Percentiles rank a stretch among this genome's conserved stretches.
Conservation (phyloP, 2,797 vertebrate species). For the Prunella strophiata region DNA sequence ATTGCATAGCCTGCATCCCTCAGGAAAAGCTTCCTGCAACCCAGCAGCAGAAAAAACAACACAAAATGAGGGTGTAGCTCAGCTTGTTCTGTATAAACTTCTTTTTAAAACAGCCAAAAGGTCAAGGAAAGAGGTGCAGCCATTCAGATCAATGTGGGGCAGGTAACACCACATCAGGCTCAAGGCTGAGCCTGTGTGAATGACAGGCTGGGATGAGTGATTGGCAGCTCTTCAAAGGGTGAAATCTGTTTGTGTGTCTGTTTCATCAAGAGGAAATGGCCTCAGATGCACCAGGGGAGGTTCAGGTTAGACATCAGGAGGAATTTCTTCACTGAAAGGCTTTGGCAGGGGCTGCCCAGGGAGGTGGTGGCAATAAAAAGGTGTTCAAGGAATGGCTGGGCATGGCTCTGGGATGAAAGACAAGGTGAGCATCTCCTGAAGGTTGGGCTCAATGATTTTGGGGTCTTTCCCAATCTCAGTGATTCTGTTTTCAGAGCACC, state of each 20-base stretch:
- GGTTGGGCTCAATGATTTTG: not conserved
- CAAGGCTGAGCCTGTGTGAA: not conserved
- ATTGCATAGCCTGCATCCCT: not conserved
- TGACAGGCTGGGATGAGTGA: not conserved
- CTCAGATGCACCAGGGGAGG: not conserved
- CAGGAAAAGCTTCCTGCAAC: not conserved
- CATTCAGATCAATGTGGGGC: fast-evolving
- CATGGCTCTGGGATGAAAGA: not conserved
- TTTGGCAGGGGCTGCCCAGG: not conserved
- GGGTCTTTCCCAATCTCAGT: not conserved
- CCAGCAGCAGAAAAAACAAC: fast-evolving
- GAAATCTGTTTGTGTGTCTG: too few relatives aligned
- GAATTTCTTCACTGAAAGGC: not conserved
- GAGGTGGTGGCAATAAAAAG: not conserved
- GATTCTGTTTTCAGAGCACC: not conserved
- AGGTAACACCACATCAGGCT: not conserved
- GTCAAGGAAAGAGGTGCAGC: not conserved
- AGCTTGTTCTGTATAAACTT: not conserved
- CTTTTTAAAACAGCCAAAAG: not conserved
- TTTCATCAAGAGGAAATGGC: not conserved
- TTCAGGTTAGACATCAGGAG: not conserved
- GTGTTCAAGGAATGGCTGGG: not conserved
- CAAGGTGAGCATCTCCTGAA: not conserved
- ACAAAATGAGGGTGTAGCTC: not conserved
- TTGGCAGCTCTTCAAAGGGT: not conserved